Conservation (phyloP, 2,797 vertebrate genomes). For the Chrosomus eos region DNA sequence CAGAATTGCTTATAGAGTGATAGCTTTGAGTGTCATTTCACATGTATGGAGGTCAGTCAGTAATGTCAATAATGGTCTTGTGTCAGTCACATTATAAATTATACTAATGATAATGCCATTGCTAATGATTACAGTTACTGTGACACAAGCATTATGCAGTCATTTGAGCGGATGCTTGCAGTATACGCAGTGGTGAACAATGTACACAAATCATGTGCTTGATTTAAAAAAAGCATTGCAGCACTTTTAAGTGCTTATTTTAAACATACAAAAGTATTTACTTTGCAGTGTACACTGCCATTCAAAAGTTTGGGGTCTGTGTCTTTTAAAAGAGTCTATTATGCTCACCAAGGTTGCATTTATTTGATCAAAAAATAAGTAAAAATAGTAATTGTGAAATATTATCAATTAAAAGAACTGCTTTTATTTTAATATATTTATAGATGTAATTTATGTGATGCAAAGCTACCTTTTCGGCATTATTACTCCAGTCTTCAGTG, state of each 20-base stretch:
- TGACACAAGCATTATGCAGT: background rate
- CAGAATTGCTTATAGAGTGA: background rate
- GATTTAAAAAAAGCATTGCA: background rate
- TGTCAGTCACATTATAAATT: constrained; percentile 15
- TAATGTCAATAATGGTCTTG: background rate
- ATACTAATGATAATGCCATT: constrained; percentile 6
- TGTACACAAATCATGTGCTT: background rate
- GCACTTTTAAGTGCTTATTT: background rate
- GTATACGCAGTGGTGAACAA: background rate
- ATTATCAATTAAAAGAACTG: background rate
- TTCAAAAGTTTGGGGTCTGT: background rate
- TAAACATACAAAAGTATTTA: background rate
- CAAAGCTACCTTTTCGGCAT: background rate
- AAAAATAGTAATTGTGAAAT: background rate
- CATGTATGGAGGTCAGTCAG: background rate
- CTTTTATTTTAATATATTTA: background rate
- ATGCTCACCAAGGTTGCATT: background rate
- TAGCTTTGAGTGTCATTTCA: background rate
- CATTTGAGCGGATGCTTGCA: background rate
- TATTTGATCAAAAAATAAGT: background rate
- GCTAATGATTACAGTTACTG: constrained; percentile 6
- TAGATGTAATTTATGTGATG: background rate
- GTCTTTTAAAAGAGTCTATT: background rate
- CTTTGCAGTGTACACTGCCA: background rate
- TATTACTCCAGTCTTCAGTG: background rate